Conservation (phyloP, 2,888 invertebrate genomes). For the Sepiola atlantica region DNA sequence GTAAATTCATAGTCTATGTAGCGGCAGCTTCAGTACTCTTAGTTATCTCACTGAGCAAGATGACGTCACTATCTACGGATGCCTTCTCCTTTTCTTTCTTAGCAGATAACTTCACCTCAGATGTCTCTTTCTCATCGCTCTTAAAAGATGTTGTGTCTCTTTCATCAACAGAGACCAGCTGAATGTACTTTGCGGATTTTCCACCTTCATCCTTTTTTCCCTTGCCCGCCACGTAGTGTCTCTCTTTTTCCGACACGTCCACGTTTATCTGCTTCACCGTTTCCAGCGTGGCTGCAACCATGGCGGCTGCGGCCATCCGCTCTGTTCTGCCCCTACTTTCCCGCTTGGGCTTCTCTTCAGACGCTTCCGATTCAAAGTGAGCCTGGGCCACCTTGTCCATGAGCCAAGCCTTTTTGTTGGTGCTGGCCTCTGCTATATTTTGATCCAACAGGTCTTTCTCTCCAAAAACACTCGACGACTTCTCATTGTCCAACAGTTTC, state of each 20-base stretch:
- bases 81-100: neutral
- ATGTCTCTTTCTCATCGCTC: neutral
- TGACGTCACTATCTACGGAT: neutral
- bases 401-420: neutral
- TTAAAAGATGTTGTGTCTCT: neutral
- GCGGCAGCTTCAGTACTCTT: neutral
- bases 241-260: neutral
- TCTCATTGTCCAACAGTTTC: neutral
- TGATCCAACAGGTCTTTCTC: neutral
- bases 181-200: neutral
- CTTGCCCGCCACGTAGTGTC: neutral
- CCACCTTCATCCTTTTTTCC: neutral
- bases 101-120: neutral
- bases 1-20: neutral
- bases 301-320: neutral
- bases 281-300: neutral
- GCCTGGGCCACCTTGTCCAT: neutral
- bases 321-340: neutral
- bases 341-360: neutral
- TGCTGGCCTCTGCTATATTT: neutral
- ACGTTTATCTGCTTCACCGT: neutral
- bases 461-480: neutral
- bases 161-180: neutral
- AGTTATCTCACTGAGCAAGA: neutral
- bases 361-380: neutral